Evolutionary conservation across 2,113 vertebrate species (phyloP).

Genomic region (Lucifuga dentata): DNA sequence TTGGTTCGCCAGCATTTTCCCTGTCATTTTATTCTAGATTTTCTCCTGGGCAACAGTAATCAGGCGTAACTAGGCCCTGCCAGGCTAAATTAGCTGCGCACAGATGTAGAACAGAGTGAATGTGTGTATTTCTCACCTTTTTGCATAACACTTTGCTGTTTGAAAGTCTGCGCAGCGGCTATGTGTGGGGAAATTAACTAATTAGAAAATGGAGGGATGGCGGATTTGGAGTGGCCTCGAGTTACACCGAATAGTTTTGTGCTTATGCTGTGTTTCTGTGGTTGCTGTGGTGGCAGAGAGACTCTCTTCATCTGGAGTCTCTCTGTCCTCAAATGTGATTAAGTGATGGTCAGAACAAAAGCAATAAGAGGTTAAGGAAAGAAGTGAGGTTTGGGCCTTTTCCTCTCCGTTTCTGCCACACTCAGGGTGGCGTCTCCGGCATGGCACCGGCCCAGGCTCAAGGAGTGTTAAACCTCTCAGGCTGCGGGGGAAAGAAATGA

Average conservation of each 20-base stretch:
- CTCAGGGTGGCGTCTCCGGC: conserved; percentile 59
- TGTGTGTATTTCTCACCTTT: conserved; percentile 69
- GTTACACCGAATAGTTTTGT: conserved; percentile 54
- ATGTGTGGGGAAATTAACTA: conserved; percentile 59
- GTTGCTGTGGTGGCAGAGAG: conserved; percentile 4
- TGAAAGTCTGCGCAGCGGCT: conserved; percentile 37
- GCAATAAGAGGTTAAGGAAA: conserved; percentile 54
- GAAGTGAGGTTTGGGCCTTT: conserved; percentile 42
- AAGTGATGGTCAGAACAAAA: conserved; percentile 61
- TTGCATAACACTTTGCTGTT: conserved; percentile 38
- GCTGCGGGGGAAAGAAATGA: conserved; percentile 82
- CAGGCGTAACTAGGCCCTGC: conserved; percentile 72
- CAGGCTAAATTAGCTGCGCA: conserved; percentile 73
- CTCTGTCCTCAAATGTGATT: conserved; percentile 33
- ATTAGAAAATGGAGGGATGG: conserved; percentile 52
- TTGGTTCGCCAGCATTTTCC: conserved; percentile 65
- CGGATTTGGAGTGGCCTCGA: conserved; percentile 31
- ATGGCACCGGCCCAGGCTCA: conserved; percentile 57
- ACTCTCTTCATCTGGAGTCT: conserved; percentile 4
- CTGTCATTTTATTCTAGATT: conserved; percentile 76
- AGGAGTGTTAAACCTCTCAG: conserved; percentile 87
- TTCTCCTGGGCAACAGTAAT: conserved; percentile 75
- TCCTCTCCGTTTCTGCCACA: conserved; percentile 22
- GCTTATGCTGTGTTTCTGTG: conserved; percentile 44
- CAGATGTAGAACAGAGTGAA: conserved; percentile 63